phyloP scores from a whole-genome alignment of 2,797 vertebrate genomes.

The Myotis planiceps region DNA sequence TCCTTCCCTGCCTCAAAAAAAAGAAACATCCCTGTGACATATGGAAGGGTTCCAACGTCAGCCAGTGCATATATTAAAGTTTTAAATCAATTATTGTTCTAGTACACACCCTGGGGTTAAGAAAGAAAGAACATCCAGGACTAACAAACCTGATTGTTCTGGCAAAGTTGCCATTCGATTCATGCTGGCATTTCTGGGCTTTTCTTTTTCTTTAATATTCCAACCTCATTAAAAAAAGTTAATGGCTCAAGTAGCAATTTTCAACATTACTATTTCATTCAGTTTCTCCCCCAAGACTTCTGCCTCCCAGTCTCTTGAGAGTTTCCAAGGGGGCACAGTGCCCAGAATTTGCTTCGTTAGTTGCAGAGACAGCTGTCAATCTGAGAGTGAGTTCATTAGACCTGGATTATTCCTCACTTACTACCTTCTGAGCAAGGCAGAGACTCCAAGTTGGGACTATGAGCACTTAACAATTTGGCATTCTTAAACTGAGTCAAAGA shows the following conservation, averaged over 20 bases:
- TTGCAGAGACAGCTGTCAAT: constrained; percentile 58
- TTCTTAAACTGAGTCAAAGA: constrained; percentile 78
- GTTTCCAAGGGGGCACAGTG: not conserved
- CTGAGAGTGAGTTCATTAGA: constrained; percentile 74
- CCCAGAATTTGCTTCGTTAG: constrained; percentile 39
- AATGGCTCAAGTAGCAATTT: constrained; percentile 51
- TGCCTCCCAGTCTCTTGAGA: not conserved
- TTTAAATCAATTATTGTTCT: constrained; percentile 88
- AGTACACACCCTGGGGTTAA: constrained; percentile 85
- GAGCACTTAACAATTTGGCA: constrained; percentile 83
- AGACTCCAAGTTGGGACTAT: constrained; percentile 78
- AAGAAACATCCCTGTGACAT: constrained; percentile 77
- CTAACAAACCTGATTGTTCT: constrained; percentile 88
- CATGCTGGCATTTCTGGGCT: constrained; percentile 80
- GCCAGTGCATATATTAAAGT: constrained; percentile 83
- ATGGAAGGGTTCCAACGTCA: constrained; percentile 80
- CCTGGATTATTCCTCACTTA: constrained; percentile 76
- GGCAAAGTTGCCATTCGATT: constrained; percentile 76
- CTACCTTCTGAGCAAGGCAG: constrained; percentile 82
- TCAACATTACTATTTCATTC: constrained; percentile 60
- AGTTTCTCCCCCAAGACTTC: constrained; percentile 38
- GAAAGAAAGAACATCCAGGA: constrained; percentile 88
- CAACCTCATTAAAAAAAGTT: constrained; percentile 33
- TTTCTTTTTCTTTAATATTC: constrained; percentile 71
- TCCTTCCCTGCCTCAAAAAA: constrained; percentile 38